A percentile compares a stretch with the other conserved stretches of the same genome.
These are phyloP conservation scores for Pseudochirops cupreus DNA, from an alignment of 2,797 vertebrate species.

Conservation along the genomic window DNA sequence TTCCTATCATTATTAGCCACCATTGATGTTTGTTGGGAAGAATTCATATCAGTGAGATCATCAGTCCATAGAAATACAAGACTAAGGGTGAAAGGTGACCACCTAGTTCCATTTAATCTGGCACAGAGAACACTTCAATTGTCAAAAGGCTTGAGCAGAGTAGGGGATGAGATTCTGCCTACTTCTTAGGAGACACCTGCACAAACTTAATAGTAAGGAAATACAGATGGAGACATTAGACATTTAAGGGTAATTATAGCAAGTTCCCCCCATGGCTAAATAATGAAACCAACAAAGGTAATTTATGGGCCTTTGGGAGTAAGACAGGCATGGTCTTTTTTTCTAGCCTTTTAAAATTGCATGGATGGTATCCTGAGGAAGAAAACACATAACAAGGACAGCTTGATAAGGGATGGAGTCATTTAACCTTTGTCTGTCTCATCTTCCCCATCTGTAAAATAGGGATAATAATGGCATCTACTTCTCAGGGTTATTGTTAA, in stretches of 20 bases:
- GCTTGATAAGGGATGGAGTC: not conserved
- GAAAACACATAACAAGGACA: not conserved
- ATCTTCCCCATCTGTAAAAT: not conserved
- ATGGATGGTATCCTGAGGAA: not conserved
- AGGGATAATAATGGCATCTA: not conserved
- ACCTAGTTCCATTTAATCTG: not conserved
- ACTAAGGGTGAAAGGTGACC: not conserved
- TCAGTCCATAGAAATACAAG: not conserved
- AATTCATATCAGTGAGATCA: not conserved
- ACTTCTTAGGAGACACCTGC: not conserved
- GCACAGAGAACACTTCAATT: not conserved
- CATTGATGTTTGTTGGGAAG: not conserved
- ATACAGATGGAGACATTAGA: conserved; percentile 70
- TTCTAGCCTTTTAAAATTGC: not conserved
- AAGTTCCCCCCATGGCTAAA: conserved; percentile 29
- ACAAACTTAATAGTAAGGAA: conserved; percentile 65
- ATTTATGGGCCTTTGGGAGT: conserved; percentile 61
- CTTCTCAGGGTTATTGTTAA: not conserved
- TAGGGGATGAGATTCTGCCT: not conserved
- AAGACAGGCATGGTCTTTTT: not conserved
- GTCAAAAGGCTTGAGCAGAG: not conserved
- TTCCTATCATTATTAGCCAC: not conserved
- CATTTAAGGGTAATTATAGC: conserved; percentile 34
- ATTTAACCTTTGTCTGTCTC: not conserved
- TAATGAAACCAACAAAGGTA: conserved; percentile 54